These are phyloP conservation scores for Wasmannia auropunctata DNA, from an alignment of 1,140 invertebrate species.

Conservation along the genomic window DNA sequence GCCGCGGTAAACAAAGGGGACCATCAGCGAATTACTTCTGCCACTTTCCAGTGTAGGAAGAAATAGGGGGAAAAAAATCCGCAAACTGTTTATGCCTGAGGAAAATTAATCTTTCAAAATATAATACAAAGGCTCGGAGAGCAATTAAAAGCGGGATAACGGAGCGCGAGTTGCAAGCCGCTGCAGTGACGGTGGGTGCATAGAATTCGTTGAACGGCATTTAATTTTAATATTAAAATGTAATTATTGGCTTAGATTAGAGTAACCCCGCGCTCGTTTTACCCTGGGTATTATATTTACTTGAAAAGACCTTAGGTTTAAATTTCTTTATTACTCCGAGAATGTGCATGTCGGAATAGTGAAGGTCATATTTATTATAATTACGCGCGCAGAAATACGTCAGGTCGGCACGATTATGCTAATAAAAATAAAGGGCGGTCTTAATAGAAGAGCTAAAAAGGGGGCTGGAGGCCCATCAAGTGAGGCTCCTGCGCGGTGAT, in stretches of 20 bases:
- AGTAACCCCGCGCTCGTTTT: neutral
- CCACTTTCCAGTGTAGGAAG: neutral
- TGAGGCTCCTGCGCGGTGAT: neutral
- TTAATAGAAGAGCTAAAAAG: neutral
- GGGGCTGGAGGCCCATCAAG: neutral
- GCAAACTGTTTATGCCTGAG: too few relatives aligned
- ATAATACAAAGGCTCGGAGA: neutral
- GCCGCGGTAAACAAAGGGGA: neutral
- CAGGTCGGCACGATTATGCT: neutral
- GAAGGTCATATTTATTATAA: neutral
- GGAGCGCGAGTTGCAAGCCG: neutral
- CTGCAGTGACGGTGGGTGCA: neutral
- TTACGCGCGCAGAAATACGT: neutral
- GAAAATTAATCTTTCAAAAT: neutral
- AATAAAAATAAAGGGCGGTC: neutral
- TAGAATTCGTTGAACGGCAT: neutral
- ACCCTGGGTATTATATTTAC: neutral
- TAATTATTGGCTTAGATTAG: neutral
- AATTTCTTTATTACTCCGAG: neutral
- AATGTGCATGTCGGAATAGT: neutral
- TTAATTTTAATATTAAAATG: neutral
- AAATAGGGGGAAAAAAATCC: constrained; percentile 26
- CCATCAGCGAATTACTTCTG: constrained; percentile 11
- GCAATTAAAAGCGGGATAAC: neutral
- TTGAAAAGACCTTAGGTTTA: neutral